phyloP scores from a whole-genome alignment of 2,888 invertebrate genomes.

The Horisme vitalbata region DNA sequence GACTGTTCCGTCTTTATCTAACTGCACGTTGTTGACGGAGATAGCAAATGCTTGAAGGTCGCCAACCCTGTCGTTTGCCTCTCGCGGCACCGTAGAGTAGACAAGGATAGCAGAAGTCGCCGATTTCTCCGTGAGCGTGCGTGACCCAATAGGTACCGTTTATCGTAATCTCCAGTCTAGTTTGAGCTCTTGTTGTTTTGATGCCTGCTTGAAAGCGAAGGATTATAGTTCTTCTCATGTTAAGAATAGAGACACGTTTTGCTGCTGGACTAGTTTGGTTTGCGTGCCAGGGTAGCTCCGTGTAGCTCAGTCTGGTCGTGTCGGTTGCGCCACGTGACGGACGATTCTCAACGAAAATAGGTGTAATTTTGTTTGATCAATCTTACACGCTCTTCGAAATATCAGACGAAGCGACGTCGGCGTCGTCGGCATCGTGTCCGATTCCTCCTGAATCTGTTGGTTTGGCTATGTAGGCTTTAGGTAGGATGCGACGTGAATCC shows the following conservation, averaged over 20 bases:
- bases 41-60: constrained; percentile 49
- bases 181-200: constrained; percentile 32
- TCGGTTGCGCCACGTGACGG: too few relatives aligned
- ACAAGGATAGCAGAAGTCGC: constrained; percentile 1
- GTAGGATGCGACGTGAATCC: too few relatives aligned
- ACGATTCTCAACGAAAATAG: too few relatives aligned
- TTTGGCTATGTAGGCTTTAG: too few relatives aligned
- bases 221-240: neutral
- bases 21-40: constrained; percentile 35
- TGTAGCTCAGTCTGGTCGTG: too few relatives aligned
- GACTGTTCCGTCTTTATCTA: constrained; percentile 47
- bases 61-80: constrained; percentile 51
- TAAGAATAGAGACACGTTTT: neutral
- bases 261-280: neutral
- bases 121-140: too few relatives aligned
- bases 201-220: neutral
- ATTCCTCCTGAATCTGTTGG: too few relatives aligned
- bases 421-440: too few relatives aligned
- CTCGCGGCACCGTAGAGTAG: neutral
- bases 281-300: too few relatives aligned
- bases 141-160: constrained; percentile 13
- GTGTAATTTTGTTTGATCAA: too few relatives aligned
- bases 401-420: too few relatives aligned
- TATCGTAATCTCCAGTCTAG: constrained; percentile 32
- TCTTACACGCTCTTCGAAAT: too few relatives aligned